Conservation (phyloP, 2,113 vertebrate species). For the Puffinus mauretanicus region DNA sequence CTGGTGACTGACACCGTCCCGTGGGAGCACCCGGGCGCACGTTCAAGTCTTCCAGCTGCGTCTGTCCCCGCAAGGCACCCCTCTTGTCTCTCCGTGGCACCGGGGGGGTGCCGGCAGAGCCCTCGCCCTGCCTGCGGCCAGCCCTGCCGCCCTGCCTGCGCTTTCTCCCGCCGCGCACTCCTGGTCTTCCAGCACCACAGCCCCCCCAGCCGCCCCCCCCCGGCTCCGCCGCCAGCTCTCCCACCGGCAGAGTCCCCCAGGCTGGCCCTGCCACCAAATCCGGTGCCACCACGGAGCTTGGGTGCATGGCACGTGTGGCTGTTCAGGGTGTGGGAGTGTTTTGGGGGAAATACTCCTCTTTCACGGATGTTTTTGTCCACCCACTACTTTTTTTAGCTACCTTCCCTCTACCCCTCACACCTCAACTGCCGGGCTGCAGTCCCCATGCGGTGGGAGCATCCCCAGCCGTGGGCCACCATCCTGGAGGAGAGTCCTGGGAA, state of each 20-base stretch:
- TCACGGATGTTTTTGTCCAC: neutral
- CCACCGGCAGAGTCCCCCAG: neutral
- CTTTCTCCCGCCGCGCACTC: neutral
- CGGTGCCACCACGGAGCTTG: neutral
- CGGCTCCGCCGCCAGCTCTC: neutral
- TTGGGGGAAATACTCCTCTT: neutral
- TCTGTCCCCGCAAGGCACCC: neutral
- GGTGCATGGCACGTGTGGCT: neutral
- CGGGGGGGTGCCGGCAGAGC: neutral
- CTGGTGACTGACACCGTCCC: neutral
- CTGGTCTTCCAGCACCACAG: constrained; percentile 28
- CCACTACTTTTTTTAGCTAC: neutral
- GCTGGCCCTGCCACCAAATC: neutral
- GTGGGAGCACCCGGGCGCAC: rapidly evolving
- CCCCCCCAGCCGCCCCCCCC: neutral
- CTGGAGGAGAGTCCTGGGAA: neutral
- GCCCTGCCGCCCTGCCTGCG: rapidly evolving
- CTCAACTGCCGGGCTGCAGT: neutral
- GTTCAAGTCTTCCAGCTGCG: neutral
- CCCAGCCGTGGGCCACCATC: neutral
- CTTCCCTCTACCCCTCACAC: neutral
- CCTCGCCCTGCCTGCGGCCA: rapidly evolving
- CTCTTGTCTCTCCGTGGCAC: neutral
- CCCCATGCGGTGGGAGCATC: neutral
- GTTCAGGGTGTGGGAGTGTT: neutral